Evolutionary conservation across 2,888 invertebrate species (phyloP), one percentile per base, ranked within the genome.

Genomic region (Phengaris alcon): DNA sequence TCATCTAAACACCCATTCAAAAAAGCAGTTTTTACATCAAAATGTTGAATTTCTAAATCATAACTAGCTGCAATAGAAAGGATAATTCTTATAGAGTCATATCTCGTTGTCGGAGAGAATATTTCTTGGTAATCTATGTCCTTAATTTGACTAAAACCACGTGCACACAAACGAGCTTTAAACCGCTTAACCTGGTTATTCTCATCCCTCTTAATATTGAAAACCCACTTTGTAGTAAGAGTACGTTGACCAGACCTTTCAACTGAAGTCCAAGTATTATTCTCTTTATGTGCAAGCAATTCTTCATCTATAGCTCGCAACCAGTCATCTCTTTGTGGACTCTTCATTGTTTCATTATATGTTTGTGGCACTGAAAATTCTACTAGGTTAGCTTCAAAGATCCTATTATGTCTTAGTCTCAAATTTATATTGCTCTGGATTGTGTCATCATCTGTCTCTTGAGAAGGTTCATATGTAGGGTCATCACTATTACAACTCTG

Each of bases 11-110:
- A 51, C 4, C 82, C 80, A 80, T 83, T 72, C 0, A 80, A 76
- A 82, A 82, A 3, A 5, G 82, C 82, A 68, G 80, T 83, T 76
- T 79, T 78, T 6, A 80, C 78, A 22, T 22, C 22, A 22, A 22
- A 22, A 0, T 22, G 22, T 22, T 22, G 22, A 22, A 22, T 22
- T 22, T 77, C 48, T 55, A 76, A 59, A 12, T 78, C 75, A 73
- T 77, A 73, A 15, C 75, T 75, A n/a, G 77, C 79, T 72, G 78
- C 75, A 76, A 78, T 70, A 70, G 77, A 75, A 52, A 79, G 69
- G n/a, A 80, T 15, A 68, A 79, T 75, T 77, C 80, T 77, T 68
- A 81, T 78, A 13, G 81, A 79, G 54, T 79, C 80, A 74, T 78
- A 79, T 46, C 79, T 76, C 1, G 75, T 77, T 44, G 79, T 79